Conservation (phyloP, 2,113 vertebrate species). For the Eptesicus fuscus region DNA sequence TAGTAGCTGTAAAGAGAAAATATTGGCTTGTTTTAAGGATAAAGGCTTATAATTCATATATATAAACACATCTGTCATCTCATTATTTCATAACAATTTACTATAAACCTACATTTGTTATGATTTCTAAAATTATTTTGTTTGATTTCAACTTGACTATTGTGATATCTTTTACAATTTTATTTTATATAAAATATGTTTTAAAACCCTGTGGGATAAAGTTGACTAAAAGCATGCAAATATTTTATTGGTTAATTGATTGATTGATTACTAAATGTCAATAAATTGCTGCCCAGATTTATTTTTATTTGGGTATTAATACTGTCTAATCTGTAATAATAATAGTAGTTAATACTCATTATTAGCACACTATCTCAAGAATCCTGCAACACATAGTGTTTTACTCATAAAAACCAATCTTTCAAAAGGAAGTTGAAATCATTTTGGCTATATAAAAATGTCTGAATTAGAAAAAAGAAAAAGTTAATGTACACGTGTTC, state of each 20-base stretch:
- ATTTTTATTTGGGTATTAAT: neutral
- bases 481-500: neutral
- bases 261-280: neutral
- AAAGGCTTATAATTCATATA: neutral
- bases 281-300: neutral
- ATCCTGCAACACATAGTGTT: neutral
- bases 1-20: neutral
- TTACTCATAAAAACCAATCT: neutral
- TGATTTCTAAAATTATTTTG: constrained; percentile 2
- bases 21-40: neutral
- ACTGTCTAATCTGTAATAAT: neutral
- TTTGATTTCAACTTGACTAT: constrained; percentile 32
- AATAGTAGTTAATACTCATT: neutral
- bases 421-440: neutral
- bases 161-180: neutral
- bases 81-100: neutral
- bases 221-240: neutral
- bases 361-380: neutral
- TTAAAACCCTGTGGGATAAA: neutral
- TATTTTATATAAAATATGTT: neutral
- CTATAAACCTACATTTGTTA: neutral
- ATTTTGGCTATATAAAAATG: neutral
- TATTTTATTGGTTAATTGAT: neutral
- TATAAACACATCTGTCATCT: neutral
- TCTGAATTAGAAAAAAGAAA: neutral